phyloP scores from a whole-genome alignment of 35 echinoderm and acorn worm genomes.

The Apostichopus parvimensis region DNA sequence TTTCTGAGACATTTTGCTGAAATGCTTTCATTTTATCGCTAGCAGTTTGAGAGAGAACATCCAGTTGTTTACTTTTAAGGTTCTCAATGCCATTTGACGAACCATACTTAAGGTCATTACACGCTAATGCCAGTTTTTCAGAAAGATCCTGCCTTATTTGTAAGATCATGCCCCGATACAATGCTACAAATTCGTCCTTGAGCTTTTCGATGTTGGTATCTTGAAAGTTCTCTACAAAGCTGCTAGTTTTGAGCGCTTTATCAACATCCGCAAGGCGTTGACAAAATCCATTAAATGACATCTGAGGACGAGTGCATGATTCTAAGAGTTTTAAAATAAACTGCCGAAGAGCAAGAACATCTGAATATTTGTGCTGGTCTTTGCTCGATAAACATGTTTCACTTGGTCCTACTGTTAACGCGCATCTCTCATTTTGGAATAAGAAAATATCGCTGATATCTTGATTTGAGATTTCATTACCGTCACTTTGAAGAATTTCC shows the following conservation, averaged over 20 bases:
- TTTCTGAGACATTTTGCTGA: neutral
- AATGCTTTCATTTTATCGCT: neutral
- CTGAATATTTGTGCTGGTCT: neutral
- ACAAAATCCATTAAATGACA: conserved; percentile 12
- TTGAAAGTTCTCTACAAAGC: conserved; percentile 22
- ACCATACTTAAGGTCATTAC: neutral
- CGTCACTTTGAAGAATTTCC: neutral
- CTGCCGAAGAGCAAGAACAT: neutral
- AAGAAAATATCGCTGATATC: neutral
- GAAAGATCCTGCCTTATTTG: neutral
- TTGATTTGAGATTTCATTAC: neutral
- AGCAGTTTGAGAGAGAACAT: neutral
- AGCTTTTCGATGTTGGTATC: conserved; percentile 40
- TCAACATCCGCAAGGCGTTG: conserved; percentile 28
- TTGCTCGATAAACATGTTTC: neutral
- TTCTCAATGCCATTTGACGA: neutral
- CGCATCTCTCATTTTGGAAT: neutral
- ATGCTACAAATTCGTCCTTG: conserved; percentile 17
- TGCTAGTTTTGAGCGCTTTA: conserved; percentile 12
- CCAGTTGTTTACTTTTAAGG: neutral
- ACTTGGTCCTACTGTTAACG: neutral
- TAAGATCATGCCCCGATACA: neutral
- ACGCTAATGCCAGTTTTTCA: neutral
- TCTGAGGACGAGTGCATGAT: neutral
- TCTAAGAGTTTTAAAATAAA: neutral